phyloP scores from a whole-genome alignment of 2,888 invertebrate species.

The Hoplodrina blanda region DNA sequence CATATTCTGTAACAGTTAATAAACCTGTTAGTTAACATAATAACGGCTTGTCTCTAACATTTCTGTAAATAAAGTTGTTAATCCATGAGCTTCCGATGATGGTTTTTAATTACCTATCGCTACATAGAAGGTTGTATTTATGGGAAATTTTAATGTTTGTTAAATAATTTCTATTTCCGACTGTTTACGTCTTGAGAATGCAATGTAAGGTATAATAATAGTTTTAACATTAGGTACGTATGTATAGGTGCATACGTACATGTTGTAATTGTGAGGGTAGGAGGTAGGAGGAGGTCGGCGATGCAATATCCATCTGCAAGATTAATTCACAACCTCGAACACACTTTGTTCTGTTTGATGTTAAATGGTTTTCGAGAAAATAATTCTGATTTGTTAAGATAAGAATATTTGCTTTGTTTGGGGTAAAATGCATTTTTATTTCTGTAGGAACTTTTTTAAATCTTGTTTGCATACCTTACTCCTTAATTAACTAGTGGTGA shows the following conservation, averaged over 20 bases:
- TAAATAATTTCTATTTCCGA: conserved; percentile 68
- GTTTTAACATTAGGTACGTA: conserved; percentile 57
- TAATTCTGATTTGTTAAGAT: conserved; percentile 39
- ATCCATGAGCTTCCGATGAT: conserved; percentile 73
- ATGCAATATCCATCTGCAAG: conserved; percentile 55
- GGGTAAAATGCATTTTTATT: conserved; percentile 57
- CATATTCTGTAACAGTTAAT: conserved; percentile 63
- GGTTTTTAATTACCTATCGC: conserved; percentile 75
- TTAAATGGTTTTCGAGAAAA: conserved; percentile 49
- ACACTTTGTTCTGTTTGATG: conserved; percentile 48
- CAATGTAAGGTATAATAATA: conserved; percentile 62
- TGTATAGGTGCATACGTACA: conserved; percentile 53
- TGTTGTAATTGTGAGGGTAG: conserved; percentile 60
- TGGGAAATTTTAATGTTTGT: conserved; percentile 77
- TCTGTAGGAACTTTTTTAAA: conserved; percentile 47
- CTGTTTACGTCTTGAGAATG: conserved; percentile 62
- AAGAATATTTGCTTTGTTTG: conserved; percentile 59
- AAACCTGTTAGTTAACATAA: conserved; percentile 62
- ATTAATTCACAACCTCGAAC: conserved; percentile 53
- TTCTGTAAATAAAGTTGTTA: conserved; percentile 84
- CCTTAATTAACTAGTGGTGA: conserved; percentile 64
- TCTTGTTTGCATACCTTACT: conserved; percentile 52
- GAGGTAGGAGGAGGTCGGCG: conserved; percentile 46
- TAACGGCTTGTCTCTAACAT: conserved; percentile 68
- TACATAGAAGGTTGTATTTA: conserved; percentile 71